Conservation (phyloP, 2,113 vertebrate genomes). For the Osmerus eperlanus region DNA sequence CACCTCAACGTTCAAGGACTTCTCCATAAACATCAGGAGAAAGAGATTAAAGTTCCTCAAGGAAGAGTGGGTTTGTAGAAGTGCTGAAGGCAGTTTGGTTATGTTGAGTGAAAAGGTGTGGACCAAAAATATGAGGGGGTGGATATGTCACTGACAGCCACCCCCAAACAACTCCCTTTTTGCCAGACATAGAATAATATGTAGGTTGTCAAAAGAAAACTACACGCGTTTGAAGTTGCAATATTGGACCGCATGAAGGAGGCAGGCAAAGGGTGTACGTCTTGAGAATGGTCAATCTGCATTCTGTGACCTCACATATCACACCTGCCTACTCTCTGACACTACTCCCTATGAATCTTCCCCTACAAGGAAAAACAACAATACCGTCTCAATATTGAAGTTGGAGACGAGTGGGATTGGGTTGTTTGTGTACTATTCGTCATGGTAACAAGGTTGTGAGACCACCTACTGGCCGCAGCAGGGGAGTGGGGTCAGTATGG, state of each 20-base stretch:
- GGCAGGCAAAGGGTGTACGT: not conserved
- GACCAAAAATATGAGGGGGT: constrained; percentile 22
- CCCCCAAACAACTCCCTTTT: constrained; percentile 44
- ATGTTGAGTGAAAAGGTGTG: constrained; percentile 34
- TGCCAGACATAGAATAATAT: constrained; percentile 27
- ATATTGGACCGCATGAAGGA: constrained; percentile 42
- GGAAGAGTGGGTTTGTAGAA: not conserved
- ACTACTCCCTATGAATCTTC: not conserved
- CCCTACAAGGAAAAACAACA: no score
- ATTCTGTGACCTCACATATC: not conserved
- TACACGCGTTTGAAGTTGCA: constrained; percentile 27
- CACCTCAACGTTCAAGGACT: not conserved
- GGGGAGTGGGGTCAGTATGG: not conserved
- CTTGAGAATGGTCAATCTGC: not conserved
- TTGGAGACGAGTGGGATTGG: constrained; percentile 12
- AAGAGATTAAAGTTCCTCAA: not conserved
- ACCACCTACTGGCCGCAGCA: not conserved
- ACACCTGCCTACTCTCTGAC: not conserved
- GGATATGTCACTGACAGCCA: constrained; percentile 33
- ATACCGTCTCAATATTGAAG: constrained; percentile 20
- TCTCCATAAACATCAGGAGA: not conserved
- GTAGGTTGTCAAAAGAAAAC: not conserved
- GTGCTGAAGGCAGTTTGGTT: constrained; percentile 23
- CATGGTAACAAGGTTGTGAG: constrained; percentile 30
- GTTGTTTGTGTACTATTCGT: constrained; percentile 22